Evolutionary conservation across 2,888 invertebrate genomes (phyloP), one percentile per base, ranked within the genome.

Genomic region (Sisyra terminalis): DNA sequence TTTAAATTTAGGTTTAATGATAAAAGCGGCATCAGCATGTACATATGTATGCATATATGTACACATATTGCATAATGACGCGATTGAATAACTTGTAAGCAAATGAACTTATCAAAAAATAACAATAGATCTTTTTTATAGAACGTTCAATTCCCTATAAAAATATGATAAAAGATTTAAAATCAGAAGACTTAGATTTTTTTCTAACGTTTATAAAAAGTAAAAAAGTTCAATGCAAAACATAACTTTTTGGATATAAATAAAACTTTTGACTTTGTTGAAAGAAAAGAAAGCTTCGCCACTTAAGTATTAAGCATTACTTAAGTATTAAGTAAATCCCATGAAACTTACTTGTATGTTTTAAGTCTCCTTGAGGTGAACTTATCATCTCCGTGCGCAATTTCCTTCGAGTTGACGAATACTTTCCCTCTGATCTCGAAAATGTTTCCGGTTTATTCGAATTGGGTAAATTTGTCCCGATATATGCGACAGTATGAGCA

Each of bases 321-420:
- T 42, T 39, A 39, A 24, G 24, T 24, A n/a, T n/a, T n/a, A 30
- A 30, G 30, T 30, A 30, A n/a, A n/a, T n/a, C 30, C 10, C 11
- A 15, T 9, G n/a, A n/a, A n/a, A n/a, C n/a, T 29, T 40, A 7
- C 79, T 79, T 0, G 93, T 97, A 59, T 98, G 98, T 55, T 93
- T 88, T 14, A 97, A 75, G 60, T 97, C 96, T 31, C 92, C 93
- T 59, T 96, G 93, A 0, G 98, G 97, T 46, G 86, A 81, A 39
- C 94, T 93, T 55, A 97, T 98, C 93, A 94, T 90, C 58, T 85
- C 86, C 7, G 87, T 78, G 45, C 84, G 73, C 43, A 92, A 69
- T 50, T 80, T 78, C 42, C 84, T 66, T 55, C 62, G 51, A 16
- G 41, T 41, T 7, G 60, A 53, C 5, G 70, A 68, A 46, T 73